A percentile compares a stretch with the other conserved stretches of the same genome.
phyloP scores from a whole-genome alignment of 2,888 invertebrate species.

The Aporophyla nigra region DNA sequence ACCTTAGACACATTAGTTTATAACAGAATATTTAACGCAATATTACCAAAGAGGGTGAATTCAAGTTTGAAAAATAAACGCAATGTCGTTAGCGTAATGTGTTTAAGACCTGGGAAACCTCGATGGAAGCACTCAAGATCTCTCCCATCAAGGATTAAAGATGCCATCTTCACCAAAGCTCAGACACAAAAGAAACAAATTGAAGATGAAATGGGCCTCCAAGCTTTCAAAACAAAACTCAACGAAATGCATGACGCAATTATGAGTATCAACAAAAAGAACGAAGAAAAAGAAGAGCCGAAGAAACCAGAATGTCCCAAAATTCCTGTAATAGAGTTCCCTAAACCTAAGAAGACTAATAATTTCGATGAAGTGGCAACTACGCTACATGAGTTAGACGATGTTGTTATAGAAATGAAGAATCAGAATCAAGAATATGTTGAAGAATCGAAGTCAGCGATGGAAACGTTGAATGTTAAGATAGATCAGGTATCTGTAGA shows the following conservation, averaged over 20 bases:
- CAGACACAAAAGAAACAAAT: conserved; percentile 82
- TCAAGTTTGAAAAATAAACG: conserved; percentile 81
- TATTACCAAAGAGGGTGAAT: conserved; percentile 81
- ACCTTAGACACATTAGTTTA: conserved; percentile 89
- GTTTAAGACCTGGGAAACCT: conserved; percentile 85
- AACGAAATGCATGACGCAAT: conserved; percentile 83
- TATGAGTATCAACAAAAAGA: conserved; percentile 70
- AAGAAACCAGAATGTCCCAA: conserved; percentile 49
- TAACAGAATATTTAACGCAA: conserved; percentile 81
- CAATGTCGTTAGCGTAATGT: conserved; percentile 78
- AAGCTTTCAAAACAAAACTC: conserved; percentile 79
- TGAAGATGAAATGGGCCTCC: conserved; percentile 80
- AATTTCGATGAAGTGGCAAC: conserved; percentile 76
- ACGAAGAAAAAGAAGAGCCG: conserved; percentile 54
- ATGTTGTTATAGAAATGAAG: conserved; percentile 77
- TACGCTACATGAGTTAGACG: conserved; percentile 80
- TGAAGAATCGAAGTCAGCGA: conserved; percentile 74
- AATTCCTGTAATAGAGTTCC: conserved; percentile 21
- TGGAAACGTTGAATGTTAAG: conserved; percentile 81
- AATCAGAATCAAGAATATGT: conserved; percentile 75
- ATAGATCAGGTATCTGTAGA: conserved; percentile 84
- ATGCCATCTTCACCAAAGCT: conserved; percentile 85
- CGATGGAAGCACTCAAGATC: conserved; percentile 75
- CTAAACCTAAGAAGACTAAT: conserved; percentile 69
- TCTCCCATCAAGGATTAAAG: conserved; percentile 82